Conservation (phyloP, 2,888 invertebrate species). For the Acleris sparsana region DNA sequence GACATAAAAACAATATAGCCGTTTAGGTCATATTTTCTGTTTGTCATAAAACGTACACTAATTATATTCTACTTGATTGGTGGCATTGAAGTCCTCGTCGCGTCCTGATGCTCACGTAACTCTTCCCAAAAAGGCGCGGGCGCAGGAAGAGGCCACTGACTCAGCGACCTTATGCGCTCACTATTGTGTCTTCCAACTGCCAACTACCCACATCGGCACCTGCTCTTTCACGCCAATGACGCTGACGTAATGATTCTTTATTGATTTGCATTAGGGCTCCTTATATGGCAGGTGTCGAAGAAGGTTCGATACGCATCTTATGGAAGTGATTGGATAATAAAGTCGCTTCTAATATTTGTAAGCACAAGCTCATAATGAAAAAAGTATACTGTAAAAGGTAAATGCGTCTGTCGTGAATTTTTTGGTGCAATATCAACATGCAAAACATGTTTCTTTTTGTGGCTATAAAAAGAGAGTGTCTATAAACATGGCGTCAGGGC, state of each 20-base stretch:
- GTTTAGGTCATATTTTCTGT: no score
- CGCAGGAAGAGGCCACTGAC: conserved; percentile 77
- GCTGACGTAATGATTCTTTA: conserved; percentile 65
- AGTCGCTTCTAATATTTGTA: no score
- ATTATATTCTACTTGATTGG: background rate
- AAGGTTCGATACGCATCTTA: background rate
- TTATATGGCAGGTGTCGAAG: conserved; percentile 23
- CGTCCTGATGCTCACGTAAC: conserved; percentile 73
- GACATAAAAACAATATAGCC: no score
- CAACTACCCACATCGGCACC: conserved; percentile 54
- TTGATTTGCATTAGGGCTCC: conserved; percentile 62
- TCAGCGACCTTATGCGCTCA: conserved; percentile 66
- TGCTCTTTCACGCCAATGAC: conserved; percentile 65
- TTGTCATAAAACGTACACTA: no score
- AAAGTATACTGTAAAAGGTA: background rate
- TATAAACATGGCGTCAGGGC: conserved; percentile 12
- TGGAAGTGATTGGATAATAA: background rate
- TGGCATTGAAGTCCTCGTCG: conserved; percentile 65
- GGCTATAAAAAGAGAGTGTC: conserved; percentile 13
- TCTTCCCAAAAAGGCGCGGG: conserved; percentile 67
- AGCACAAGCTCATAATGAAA: background rate
- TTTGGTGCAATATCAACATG: conserved; percentile 6
- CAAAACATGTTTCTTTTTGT: conserved; percentile 12
- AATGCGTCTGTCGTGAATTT: background rate
- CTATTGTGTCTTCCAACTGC: conserved; percentile 48